A percentile compares a stretch with the other conserved stretches of the same genome.
These are phyloP conservation scores for Brachyrhaphis roseni DNA, from an alignment of 2,797 vertebrate species.

Conservation along the genomic window DNA sequence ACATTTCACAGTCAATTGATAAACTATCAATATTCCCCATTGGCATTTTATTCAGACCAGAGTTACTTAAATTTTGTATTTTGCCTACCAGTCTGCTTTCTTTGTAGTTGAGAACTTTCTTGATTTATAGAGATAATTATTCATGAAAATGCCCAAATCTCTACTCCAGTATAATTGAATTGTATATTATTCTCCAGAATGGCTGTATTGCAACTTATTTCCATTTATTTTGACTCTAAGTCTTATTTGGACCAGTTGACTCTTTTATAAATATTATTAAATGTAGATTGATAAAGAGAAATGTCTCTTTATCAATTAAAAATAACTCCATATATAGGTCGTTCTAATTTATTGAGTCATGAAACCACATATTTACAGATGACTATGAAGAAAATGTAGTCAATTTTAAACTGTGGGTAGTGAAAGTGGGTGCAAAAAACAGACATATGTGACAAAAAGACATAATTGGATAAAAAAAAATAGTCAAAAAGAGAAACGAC, in stretches of 20 bases:
- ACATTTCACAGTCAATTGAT: not conserved
- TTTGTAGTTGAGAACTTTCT: not conserved
- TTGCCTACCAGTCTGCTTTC: not conserved
- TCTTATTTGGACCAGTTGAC: not conserved
- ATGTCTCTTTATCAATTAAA: not conserved
- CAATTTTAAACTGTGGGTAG: not conserved
- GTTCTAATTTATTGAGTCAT: not conserved
- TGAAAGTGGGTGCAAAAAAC: not conserved
- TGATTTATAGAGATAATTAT: not conserved
- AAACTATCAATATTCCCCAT: not conserved
- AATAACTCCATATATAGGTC: not conserved
- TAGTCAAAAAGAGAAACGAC: not conserved
- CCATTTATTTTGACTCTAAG: not conserved
- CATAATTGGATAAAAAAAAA: not conserved
- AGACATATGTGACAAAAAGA: not conserved
- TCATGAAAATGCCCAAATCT: not conserved
- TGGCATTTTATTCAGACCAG: not conserved
- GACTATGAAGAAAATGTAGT: not conserved
- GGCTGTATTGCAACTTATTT: not conserved
- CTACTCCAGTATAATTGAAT: not conserved
- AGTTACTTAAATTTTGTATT: not conserved
- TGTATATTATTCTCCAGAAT: not conserved
- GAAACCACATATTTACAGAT: not conserved
- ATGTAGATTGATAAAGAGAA: too few relatives aligned
- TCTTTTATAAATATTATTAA: not conserved